Evolutionary conservation across 2,113 vertebrate species (phyloP).

Genomic region (Cyanoliseus patagonus): DNA sequence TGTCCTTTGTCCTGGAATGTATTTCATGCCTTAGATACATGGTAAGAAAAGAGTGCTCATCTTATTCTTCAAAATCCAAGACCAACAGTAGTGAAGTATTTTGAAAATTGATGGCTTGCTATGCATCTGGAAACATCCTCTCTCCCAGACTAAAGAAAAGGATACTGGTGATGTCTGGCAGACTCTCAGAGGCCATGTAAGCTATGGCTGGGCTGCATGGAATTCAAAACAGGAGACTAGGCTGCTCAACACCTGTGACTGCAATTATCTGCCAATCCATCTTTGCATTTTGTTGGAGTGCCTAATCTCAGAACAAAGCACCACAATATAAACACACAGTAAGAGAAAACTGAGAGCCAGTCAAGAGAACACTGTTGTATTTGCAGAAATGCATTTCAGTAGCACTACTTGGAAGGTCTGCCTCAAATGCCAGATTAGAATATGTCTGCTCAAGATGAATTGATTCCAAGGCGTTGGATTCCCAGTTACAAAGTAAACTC

Average conservation of each 20-base stretch:
- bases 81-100: not conserved
- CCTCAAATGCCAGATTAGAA: not conserved
- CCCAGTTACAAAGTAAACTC: not conserved
- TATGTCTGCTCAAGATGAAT: not conserved
- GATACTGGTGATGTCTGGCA: not conserved
- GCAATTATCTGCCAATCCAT: not conserved
- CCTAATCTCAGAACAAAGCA: not conserved
- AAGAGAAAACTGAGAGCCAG: not conserved
- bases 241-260: not conserved
- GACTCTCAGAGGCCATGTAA: not conserved
- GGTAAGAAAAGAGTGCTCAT: not conserved
- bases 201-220: not conserved
- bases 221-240: not conserved
- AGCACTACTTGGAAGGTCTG: not conserved
- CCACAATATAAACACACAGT: not conserved
- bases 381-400: not conserved
- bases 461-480: not conserved
- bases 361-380: accelerated
- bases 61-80: not conserved
- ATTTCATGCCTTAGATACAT: not conserved
- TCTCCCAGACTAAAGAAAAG: not conserved
- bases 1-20: not conserved
- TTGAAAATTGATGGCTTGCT: not conserved
- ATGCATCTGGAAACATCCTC: not conserved
- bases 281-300: not conserved